Conservation (phyloP, 1,140 invertebrate species). For the Ladona fulva region DNA sequence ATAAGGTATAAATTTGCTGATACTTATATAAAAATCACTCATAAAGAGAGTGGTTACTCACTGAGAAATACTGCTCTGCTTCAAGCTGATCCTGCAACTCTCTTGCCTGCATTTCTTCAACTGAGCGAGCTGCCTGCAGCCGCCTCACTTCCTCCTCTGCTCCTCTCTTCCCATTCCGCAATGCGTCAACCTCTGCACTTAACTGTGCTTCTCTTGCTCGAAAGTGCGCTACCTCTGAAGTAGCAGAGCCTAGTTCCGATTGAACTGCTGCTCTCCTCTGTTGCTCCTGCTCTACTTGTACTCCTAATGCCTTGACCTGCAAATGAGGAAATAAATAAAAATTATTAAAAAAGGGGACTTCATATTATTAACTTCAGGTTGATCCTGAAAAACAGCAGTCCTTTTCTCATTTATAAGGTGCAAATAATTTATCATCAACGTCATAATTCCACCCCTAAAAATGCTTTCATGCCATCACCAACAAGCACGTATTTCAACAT, state of each 20-base stretch:
- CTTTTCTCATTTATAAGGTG: too few relatives aligned
- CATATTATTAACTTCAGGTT: too few relatives aligned
- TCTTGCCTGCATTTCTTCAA: constrained; percentile 74
- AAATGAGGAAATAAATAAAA: constrained; percentile 20
- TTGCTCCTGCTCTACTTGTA: constrained; percentile 83
- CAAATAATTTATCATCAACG: too few relatives aligned
- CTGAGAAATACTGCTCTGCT: constrained; percentile 84
- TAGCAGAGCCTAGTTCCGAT: constrained; percentile 59
- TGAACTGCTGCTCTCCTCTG: constrained; percentile 64
- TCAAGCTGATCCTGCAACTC: constrained; percentile 90
- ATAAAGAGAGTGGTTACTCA: constrained; percentile 29
- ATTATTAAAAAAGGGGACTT: too few relatives aligned
- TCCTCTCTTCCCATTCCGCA: constrained; percentile 58
- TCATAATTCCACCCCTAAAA: too few relatives aligned
- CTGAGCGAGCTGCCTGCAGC: constrained; percentile 59
- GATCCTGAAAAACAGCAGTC: too few relatives aligned
- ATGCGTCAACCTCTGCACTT: constrained; percentile 54
- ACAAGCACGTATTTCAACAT: too few relatives aligned
- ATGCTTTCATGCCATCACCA: too few relatives aligned
- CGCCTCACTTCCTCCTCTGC: constrained; percentile 73
- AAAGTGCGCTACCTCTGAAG: constrained; percentile 60
- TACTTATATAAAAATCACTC: background rate
- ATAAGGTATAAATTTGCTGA: too few relatives aligned
- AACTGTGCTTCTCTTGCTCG: constrained; percentile 68
- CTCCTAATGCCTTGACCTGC: constrained; percentile 60